Evolutionary conservation across 2,797 vertebrate species (phyloP).

Genomic region (Melanotaenia maccullochi): DNA sequence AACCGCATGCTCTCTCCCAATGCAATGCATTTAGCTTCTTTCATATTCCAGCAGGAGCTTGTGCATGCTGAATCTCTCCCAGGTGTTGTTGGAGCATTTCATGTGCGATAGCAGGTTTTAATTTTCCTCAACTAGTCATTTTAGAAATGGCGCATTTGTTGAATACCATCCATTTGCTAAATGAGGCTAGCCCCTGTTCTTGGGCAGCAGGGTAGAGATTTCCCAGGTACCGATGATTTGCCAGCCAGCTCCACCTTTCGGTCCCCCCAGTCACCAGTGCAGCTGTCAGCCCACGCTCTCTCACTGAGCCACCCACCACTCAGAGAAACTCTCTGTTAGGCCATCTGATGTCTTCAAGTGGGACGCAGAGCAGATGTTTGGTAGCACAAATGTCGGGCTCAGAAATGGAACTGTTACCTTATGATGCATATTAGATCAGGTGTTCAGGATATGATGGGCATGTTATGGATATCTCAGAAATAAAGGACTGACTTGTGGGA

Average conservation of each 20-base stretch:
- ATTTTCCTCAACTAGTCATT: constrained; percentile 54
- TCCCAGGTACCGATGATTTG: constrained; percentile 56
- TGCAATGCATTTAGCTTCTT: constrained; percentile 57
- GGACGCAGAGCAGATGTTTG: constrained; percentile 69
- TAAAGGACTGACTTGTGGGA: constrained; percentile 50
- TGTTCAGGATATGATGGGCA: constrained; percentile 50
- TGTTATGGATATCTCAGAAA: constrained; percentile 51
- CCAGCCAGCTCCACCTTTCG: constrained; percentile 56
- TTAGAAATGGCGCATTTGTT: constrained; percentile 60
- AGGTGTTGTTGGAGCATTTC: constrained; percentile 69
- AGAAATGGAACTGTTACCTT: constrained; percentile 44
- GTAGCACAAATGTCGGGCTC: constrained; percentile 60
- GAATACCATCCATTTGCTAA: constrained; percentile 70
- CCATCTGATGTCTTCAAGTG: constrained; percentile 50
- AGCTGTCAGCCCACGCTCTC: constrained; percentile 69
- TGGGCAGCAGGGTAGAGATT: constrained; percentile 50
- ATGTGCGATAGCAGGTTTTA: constrained; percentile 60
- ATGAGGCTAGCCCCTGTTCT: constrained; percentile 47
- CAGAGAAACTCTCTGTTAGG: constrained; percentile 48
- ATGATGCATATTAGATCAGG: constrained; percentile 62
- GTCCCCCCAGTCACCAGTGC: constrained; percentile 50
- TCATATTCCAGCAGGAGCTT: constrained; percentile 46
- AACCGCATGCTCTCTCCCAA: constrained; percentile 37
- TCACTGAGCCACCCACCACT: constrained; percentile 60
- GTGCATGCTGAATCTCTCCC: constrained; percentile 64